A percentile compares a stretch with the other conserved stretches of the same genome.
Conservation (phyloP, 2,797 vertebrate species). For the Allobates femoralis region DNA sequence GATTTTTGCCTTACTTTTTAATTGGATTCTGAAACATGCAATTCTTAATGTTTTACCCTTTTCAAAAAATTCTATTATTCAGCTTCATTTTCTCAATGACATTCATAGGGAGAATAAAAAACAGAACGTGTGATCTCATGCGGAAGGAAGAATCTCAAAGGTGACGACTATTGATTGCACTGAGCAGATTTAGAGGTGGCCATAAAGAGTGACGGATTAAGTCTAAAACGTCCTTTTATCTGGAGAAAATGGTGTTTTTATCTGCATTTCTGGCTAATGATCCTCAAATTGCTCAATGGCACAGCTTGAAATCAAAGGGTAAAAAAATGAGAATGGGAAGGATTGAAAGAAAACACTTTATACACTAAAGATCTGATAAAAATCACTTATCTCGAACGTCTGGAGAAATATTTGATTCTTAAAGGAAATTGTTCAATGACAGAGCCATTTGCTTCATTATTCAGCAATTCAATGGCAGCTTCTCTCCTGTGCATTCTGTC, state of each 20-base stretch:
- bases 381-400: background rate
- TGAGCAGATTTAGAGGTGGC: constrained; percentile 51
- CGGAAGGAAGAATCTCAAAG: constrained; percentile 50
- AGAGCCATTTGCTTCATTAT: constrained; percentile 25
- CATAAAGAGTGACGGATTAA: constrained; percentile 56
- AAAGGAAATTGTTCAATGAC: constrained; percentile 35
- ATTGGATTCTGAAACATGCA: background rate
- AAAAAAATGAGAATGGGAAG: background rate
- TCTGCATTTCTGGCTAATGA: constrained; percentile 36
- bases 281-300: constrained; percentile 29
- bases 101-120: constrained; percentile 34
- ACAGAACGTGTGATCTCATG: constrained; percentile 18
- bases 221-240: constrained; percentile 44
- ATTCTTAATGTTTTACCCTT: background rate
- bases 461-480: background rate
- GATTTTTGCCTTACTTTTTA: background rate
- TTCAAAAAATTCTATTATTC: constrained; percentile 33
- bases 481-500: constrained; percentile 24
- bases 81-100: constrained; percentile 27
- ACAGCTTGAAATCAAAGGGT: constrained; percentile 9
- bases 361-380: constrained; percentile 24
- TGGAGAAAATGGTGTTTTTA: constrained; percentile 42
- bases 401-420: constrained; percentile 19
- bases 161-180: constrained; percentile 55
- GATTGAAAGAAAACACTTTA: background rate